Evolutionary conservation across 37 sponge, comb jelly and placozoan species (phyloP).

Genomic region (Theonella swinhoei): DNA sequence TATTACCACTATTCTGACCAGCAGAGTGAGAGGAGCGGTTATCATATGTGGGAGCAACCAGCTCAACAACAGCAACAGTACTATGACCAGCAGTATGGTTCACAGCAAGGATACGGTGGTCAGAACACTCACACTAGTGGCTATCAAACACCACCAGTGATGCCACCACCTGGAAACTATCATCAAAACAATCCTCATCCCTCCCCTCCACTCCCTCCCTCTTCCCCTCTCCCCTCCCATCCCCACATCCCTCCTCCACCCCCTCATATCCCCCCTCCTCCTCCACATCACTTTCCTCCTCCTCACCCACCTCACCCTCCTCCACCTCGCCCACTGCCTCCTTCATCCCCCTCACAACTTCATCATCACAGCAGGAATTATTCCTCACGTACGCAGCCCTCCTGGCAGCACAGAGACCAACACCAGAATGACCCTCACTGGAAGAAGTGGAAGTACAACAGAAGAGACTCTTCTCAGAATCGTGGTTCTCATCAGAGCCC

Average conservation of each 20-base stretch:
- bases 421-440: not conserved
- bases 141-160: not conserved
- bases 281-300: not conserved
- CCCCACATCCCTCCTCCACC: not conserved
- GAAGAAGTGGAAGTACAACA: not conserved
- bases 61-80: not conserved
- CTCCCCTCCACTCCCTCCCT: constrained; percentile 4
- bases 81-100: not conserved
- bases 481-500: not conserved
- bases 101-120: not conserved
- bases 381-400: not conserved
- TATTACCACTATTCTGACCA: not conserved
- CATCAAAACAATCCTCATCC: not conserved
- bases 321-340: not conserved
- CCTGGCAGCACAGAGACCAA: not conserved
- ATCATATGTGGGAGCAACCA: too few species aligned
- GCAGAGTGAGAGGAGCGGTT: not conserved
- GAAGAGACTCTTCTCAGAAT: not conserved
- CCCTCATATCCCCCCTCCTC: not conserved
- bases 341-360: not conserved
- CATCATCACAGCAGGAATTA: too few species aligned
- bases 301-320: not conserved
- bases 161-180: not conserved
- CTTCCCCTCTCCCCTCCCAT: not conserved
- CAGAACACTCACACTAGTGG: not conserved